phyloP scores from a whole-genome alignment of 1,140 invertebrate genomes.

The Brachionus paranguensis region DNA sequence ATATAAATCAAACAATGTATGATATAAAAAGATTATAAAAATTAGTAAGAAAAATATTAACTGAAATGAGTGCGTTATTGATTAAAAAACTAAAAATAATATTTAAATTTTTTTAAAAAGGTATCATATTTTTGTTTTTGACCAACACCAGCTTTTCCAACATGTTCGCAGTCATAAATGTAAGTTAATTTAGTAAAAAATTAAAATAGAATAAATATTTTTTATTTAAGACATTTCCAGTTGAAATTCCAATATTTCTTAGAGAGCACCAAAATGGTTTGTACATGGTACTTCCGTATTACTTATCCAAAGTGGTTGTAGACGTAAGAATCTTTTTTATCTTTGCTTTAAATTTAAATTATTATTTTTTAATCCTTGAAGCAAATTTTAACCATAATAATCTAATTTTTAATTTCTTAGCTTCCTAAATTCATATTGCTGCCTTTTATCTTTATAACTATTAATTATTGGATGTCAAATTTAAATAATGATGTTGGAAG shows the following conservation, averaged over 20 bases:
- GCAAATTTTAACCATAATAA: neutral
- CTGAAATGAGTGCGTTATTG: no score
- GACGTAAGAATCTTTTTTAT: neutral
- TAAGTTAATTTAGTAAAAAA: neutral
- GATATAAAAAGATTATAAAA: no score
- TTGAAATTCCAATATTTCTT: conserved; percentile 9
- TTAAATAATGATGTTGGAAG: conserved; percentile 16
- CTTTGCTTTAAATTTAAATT: no score
- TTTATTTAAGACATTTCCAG: neutral
- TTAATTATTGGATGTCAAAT: conserved; percentile 56
- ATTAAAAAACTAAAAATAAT: no score
- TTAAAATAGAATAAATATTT: neutral
- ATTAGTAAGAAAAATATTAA: no score
- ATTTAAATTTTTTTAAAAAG: neutral
- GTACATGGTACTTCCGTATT: conserved; percentile 10
- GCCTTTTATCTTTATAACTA: conserved; percentile 58
- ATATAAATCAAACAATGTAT: no score
- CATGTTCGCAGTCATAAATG: conserved; percentile 41
- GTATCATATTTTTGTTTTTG: conserved; percentile 68
- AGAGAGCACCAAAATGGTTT: conserved; percentile 18
- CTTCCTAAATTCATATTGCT: conserved; percentile 18
- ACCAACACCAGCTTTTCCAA: conserved; percentile 67
- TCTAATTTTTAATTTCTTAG: neutral
- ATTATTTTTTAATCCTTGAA: neutral
- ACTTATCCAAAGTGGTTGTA: neutral